Evolutionary conservation across 2,888 invertebrate genomes (phyloP), one percentile per base, ranked within the genome.

Genomic region (Exephanes ischioxanthus): DNA sequence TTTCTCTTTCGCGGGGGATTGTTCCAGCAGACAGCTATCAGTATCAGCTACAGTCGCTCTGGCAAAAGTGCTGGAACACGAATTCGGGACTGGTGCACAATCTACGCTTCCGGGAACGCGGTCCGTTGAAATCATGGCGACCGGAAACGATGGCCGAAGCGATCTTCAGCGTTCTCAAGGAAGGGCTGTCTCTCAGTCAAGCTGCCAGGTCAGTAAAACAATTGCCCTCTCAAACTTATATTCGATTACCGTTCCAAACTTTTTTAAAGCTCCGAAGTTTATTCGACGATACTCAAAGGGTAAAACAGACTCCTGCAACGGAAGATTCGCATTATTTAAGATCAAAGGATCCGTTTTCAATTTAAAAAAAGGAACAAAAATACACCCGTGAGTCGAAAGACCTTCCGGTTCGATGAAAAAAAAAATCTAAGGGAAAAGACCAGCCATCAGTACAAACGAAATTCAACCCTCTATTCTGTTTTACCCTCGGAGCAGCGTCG

Each of bases 41-140:
- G 94, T 98, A 98, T 94, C 98, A 98, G 94, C 95, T 98, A 94
- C 98, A 98, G 94, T 98, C 97, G 83, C 97, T 98, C 97, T 98
- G 98, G 98, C 98, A 98, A 94, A 98, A 98, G 94, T 98, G 98
- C 94, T 98, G 98, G 98, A 98, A 97, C 94, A 98, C 98, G 89
- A 98, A 98, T 94, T 98, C 98, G 94, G 97, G 97, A 92, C 95
- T 98, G 92, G 97, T 98, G 90, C 98, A 98, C 95, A 98, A 98
- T 94, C 95, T 98, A 92, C 96, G 98, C 90, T 98, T 98, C 95
- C 97, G 98, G 70, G 98, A 98, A 94, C 96, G 98, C 82, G 98
- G 98, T 2, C 98, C 98, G 0, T 95, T 98, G 85, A 98, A 98
- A 94, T 98, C 98, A 79, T 98, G 98, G 98, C 95, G 98, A 75